phyloP scores from a whole-genome alignment of 2,888 invertebrate species.

The Dioctria rufipes region DNA sequence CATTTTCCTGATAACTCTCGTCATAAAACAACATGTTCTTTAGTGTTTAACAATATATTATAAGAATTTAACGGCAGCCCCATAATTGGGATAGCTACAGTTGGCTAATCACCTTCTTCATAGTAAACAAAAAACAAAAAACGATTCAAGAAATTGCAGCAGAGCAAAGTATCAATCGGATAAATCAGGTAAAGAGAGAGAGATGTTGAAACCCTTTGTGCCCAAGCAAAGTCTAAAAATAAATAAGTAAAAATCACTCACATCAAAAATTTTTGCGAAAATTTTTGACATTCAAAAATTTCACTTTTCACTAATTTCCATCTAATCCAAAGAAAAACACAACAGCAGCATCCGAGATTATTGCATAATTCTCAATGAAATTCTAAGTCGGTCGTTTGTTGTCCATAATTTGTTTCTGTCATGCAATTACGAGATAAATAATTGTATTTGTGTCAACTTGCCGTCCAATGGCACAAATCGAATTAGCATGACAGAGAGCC shows the following conservation, averaged over 20 bases:
- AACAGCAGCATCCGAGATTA: not conserved
- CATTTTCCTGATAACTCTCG: too few species aligned
- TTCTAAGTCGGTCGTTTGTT: conserved; percentile 35
- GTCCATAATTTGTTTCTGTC: conserved; percentile 53
- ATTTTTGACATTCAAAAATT: not conserved
- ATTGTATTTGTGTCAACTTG: conserved; percentile 38
- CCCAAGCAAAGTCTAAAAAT: too few species aligned
- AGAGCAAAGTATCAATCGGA: too few species aligned
- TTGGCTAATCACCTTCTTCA: too few species aligned
- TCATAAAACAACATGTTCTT: too few species aligned
- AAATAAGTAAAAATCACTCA: not conserved
- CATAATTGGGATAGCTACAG: too few species aligned
- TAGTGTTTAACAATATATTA: too few species aligned
- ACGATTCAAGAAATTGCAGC: too few species aligned
- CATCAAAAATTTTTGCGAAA: not conserved
- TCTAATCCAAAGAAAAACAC: not conserved
- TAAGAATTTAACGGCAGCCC: too few species aligned
- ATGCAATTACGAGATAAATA: conserved; percentile 36
- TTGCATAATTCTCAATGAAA: conserved; percentile 27
- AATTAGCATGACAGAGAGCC: not conserved
- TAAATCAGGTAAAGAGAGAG: too few species aligned
- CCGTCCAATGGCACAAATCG: not conserved
- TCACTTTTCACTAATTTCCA: not conserved
- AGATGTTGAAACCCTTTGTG: too few species aligned
- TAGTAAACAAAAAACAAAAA: too few species aligned